A percentile compares a stretch with the other conserved stretches of the same genome.
Evolutionary conservation across 2,888 invertebrate genomes (phyloP).

Genomic region (Caenorhabditis angaria): DNA sequence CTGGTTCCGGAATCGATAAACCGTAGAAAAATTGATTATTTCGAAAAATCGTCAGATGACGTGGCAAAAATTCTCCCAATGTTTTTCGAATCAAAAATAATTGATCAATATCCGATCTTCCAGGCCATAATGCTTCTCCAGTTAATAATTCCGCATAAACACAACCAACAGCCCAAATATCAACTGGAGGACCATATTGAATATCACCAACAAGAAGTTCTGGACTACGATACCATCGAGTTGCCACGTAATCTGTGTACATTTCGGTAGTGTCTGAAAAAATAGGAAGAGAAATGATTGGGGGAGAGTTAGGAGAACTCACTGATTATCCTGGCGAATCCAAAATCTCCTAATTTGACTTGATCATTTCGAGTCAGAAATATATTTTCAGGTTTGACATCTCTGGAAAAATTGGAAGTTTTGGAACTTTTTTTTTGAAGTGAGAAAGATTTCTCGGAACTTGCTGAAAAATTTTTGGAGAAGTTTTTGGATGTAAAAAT

Average conservation of each 20-base stretch:
- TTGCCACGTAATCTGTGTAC: conserved; percentile 98
- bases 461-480: too few species aligned
- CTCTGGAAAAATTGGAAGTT: conserved; percentile 75
- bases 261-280: conserved; percentile 86
- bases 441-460: too few species aligned
- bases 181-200: conserved; percentile 80
- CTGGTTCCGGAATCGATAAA: conserved; percentile 89
- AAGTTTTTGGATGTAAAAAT: too few species aligned
- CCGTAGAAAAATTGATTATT: conserved; percentile 94
- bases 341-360: conserved; percentile 97
- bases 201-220: conserved; percentile 97
- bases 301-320: conserved; percentile 55
- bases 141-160: conserved; percentile 76
- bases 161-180: conserved; percentile 94
- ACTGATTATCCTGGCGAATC: conserved; percentile 92
- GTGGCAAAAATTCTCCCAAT: conserved; percentile 88
- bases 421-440: too few species aligned
- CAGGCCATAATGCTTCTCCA: conserved; percentile 92
- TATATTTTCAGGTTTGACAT: conserved; percentile 99
- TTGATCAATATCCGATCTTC: conserved; percentile 97
- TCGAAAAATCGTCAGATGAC: conserved; percentile 94
- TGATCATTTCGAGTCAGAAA: conserved; percentile 89
- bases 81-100: conserved; percentile 93
- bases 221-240: conserved; percentile 87
- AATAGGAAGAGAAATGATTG: not conserved